phyloP scores from a whole-genome alignment of 37 sponge, comb jelly and placozoan species.

The Aplysina aerophoba region DNA sequence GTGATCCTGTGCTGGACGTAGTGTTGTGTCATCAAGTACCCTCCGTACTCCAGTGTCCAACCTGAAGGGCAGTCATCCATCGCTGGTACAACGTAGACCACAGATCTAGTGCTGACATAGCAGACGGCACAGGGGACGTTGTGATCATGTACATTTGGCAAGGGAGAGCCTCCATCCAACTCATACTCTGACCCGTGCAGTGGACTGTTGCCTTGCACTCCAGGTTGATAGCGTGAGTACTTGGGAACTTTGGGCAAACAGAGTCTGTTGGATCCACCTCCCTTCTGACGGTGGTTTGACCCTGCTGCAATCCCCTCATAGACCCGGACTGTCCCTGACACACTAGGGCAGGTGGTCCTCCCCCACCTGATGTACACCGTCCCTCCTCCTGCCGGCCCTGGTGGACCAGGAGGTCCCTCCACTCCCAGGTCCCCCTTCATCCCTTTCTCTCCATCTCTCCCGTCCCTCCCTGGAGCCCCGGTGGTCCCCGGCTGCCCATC shows the following conservation, averaged over 20 bases:
- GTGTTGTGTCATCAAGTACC: constrained; percentile 51
- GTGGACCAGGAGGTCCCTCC: constrained; percentile 33
- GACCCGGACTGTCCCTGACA: constrained; percentile 39
- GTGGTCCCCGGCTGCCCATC: constrained; percentile 19
- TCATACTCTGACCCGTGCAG: constrained; percentile 29
- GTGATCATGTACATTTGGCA: constrained; percentile 6
- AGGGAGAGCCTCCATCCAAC: neutral
- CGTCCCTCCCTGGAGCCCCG: constrained; percentile 31
- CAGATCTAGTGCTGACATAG: constrained; percentile 27
- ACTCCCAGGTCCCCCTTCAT: constrained; percentile 24
- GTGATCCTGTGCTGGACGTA: neutral
- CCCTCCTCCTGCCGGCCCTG: constrained; percentile 38
- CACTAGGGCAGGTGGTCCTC: constrained; percentile 37
- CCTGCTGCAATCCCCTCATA: constrained; percentile 19
- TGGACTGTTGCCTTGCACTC: constrained; percentile 24
- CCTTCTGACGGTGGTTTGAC: constrained; percentile 1
- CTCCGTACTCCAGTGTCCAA: constrained; percentile 62
- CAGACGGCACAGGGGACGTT: constrained; percentile 47
- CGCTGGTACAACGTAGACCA: constrained; percentile 54
- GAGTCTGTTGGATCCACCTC: constrained; percentile 58
- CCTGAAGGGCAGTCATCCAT: constrained; percentile 22
- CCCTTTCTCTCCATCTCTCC: constrained; percentile 25
- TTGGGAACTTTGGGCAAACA: constrained; percentile 48
- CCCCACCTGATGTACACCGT: constrained; percentile 58
- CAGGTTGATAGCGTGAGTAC: constrained; percentile 2